Evolutionary conservation across 1,140 invertebrate species (phyloP).

Genomic region (Lanistes nyassanus): DNA sequence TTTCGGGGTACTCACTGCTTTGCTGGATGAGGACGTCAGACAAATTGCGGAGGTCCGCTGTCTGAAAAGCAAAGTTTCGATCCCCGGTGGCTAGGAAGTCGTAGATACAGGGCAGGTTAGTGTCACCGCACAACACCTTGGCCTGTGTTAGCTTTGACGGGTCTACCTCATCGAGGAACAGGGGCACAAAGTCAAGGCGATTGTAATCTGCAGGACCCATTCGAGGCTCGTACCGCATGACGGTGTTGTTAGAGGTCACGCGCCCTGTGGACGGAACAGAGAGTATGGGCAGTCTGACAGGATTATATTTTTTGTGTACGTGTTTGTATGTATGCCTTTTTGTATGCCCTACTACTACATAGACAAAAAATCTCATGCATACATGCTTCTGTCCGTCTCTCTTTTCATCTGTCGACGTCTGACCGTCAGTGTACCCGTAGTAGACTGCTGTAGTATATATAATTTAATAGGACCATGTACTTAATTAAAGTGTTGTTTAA

Average conservation of each 20-base stretch:
- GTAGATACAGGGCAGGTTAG: constrained; percentile 36
- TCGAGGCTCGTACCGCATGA: constrained; percentile 32
- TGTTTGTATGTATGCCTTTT: no score
- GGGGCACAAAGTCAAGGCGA: constrained; percentile 32
- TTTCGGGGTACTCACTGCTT: constrained; percentile 5
- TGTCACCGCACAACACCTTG: constrained; percentile 24
- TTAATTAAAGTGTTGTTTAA: no score
- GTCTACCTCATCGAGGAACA: constrained; percentile 36
- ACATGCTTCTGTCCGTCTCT: no score
- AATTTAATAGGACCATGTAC: no score
- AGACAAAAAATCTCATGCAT: no score
- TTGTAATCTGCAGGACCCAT: constrained; percentile 26
- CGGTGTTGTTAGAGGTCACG: constrained; percentile 22
- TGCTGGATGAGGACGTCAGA: background rate
- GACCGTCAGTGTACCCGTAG: no score
- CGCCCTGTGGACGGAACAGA: constrained; percentile 14
- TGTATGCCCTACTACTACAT: no score
- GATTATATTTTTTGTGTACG: no score
- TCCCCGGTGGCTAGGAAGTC: constrained; percentile 40
- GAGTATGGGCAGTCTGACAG: no score
- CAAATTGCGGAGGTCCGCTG: background rate
- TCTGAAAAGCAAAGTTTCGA: constrained; percentile 28
- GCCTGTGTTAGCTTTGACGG: constrained; percentile 12
- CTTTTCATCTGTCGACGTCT: no score
- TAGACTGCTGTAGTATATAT: no score